A percentile compares a stretch with the other conserved stretches of the same genome.
Conservation (phyloP, 2,797 vertebrate species). For the Podarcis siculus region DNA sequence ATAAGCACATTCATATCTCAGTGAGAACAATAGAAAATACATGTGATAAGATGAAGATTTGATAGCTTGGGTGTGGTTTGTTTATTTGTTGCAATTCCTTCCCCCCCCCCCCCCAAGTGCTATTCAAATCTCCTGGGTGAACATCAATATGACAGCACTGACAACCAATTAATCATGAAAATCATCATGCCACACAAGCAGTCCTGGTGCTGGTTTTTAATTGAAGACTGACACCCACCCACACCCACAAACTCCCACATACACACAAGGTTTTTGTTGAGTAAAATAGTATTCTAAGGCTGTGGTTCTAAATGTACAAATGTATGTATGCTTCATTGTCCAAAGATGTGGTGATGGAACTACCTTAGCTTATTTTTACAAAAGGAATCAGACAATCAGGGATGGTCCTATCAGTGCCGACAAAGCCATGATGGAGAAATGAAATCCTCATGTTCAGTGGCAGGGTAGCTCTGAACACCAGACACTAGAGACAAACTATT, state of each 20-base stretch:
- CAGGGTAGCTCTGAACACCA: neutral
- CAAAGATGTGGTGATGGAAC: neutral
- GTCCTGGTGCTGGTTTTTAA: conserved; percentile 4
- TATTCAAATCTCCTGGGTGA: conserved; percentile 18
- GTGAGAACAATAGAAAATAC: conserved; percentile 18
- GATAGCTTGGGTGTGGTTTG: neutral
- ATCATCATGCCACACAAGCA: neutral
- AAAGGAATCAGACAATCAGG: neutral
- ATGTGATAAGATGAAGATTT: accelerated
- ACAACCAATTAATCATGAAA: conserved; percentile 20
- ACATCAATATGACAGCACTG: conserved; percentile 1
- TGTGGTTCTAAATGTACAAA: neutral
- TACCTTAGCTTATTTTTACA: neutral
- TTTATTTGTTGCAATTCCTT: conserved; percentile 21
- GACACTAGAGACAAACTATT: neutral
- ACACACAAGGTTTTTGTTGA: neutral
- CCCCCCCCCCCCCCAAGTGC: neutral
- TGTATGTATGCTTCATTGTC: neutral
- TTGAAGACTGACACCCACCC: neutral
- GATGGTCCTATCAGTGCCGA: neutral
- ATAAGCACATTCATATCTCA: neutral
- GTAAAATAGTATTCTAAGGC: neutral
- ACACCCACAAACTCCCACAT: neutral
- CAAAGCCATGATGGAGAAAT: neutral
- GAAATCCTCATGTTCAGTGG: neutral